Conservation (phyloP, 2,113 vertebrate genomes). For the Ramphastos sulfuratus region DNA sequence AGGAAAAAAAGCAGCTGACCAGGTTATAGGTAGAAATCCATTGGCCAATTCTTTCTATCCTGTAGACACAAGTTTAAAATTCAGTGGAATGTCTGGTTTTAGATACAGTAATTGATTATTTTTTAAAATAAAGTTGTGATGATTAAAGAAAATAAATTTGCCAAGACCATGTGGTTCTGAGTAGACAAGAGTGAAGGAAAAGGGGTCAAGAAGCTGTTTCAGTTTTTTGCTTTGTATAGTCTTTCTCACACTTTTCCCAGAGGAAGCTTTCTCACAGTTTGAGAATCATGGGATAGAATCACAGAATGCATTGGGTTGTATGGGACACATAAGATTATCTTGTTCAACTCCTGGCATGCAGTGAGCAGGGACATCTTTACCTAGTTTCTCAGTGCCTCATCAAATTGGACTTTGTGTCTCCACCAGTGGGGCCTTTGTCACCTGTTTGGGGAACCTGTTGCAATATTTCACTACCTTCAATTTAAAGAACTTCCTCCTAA, state of each 20-base stretch:
- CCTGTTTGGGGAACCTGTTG: no score
- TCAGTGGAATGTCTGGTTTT: background rate
- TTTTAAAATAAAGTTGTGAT: background rate
- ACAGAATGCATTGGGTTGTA: no score
- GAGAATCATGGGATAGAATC: background rate
- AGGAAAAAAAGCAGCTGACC: background rate
- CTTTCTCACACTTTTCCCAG: background rate
- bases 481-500: no score
- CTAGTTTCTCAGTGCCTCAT: no score
- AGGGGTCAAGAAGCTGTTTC: background rate
- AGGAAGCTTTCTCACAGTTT: background rate
- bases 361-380: no score
- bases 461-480: no score
- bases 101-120: background rate
- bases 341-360: no score
- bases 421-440: no score
- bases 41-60: background rate
- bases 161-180: background rate
- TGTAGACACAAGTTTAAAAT: background rate
- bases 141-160: background rate
- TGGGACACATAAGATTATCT: no score
- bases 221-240: background rate
- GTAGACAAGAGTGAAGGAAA: background rate
- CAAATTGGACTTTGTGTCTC: no score
- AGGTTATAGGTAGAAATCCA: background rate